phyloP scores from a whole-genome alignment of 2,888 invertebrate species.

The Luperina nickerlii region DNA sequence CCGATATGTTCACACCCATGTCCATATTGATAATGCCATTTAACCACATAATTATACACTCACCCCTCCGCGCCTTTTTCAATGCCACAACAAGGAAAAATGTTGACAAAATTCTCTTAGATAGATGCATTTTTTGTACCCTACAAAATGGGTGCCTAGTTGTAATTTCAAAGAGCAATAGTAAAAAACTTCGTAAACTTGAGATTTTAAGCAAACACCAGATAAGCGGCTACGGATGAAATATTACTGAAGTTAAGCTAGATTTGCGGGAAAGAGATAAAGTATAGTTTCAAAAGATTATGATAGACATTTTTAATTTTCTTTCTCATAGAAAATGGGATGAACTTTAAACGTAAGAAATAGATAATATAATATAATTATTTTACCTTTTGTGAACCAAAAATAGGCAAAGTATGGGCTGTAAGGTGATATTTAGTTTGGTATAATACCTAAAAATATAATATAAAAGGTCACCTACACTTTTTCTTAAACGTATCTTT shows the following conservation, averaged over 20 bases:
- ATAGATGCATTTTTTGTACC: neutral
- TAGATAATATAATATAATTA: too few species aligned
- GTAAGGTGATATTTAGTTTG: neutral
- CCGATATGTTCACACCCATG: neutral
- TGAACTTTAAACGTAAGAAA: neutral
- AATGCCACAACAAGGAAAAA: conserved; percentile 8
- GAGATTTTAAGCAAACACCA: conserved; percentile 55
- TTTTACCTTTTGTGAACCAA: neutral
- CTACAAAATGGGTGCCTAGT: conserved; percentile 23
- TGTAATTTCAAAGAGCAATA: conserved; percentile 47
- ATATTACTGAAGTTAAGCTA: conserved; percentile 50
- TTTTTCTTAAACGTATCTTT: neutral
- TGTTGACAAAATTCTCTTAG: conserved; percentile 2
- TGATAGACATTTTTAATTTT: conserved; percentile 2
- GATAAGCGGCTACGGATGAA: conserved; percentile 45
- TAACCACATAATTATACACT: conserved; percentile 1
- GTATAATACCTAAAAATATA: neutral
- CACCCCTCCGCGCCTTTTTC: neutral
- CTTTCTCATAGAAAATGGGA: conserved; percentile 1
- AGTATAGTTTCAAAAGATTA: conserved; percentile 26
- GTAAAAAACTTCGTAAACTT: conserved; percentile 59
- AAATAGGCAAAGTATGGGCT: neutral
- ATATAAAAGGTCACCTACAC: neutral
- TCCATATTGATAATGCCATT: neutral
- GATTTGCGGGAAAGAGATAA: conserved; percentile 10